Percentiles rank a stretch among this genome's conserved stretches.
phyloP scores from a whole-genome alignment of 2,888 invertebrate species.

The Dasypogon diadema region DNA sequence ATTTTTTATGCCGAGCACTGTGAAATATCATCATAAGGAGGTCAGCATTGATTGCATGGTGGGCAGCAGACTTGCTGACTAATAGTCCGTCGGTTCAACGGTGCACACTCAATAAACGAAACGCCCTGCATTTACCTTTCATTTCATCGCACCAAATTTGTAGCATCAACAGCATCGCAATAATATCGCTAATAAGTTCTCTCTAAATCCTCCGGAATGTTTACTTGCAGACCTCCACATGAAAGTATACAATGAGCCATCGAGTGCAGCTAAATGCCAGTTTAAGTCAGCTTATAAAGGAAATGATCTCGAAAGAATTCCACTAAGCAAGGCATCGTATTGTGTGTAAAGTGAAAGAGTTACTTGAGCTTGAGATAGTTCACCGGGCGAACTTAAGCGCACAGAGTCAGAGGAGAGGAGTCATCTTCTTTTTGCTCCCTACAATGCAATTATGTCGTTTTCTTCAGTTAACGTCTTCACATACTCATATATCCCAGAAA shows the following conservation, averaged over 20 bases:
- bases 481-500: constrained; percentile 28
- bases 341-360: constrained; percentile 42
- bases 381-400: constrained; percentile 1
- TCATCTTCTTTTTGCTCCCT: constrained; percentile 1
- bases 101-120: too few species aligned
- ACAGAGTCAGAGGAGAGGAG: too few species aligned
- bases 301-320: constrained; percentile 31
- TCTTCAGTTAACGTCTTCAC: constrained; percentile 18
- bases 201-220: constrained; percentile 2
- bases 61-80: neutral
- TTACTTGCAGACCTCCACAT: constrained; percentile 4
- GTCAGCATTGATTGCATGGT: too few species aligned
- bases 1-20: too few species aligned
- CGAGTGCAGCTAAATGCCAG: constrained; percentile 25
- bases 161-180: constrained; percentile 3
- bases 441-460: constrained; percentile 34
- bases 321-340: constrained; percentile 8
- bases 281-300: constrained; percentile 43
- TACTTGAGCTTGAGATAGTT: neutral
- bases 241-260: constrained; percentile 25
- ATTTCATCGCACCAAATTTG: constrained; percentile 35
- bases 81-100: constrained; percentile 16
- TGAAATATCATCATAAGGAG: too few species aligned
- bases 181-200: constrained; percentile 21
- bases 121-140: constrained; percentile 5